Conservation (phyloP, 2,888 invertebrate genomes). For the Athripsodes cinereus region DNA sequence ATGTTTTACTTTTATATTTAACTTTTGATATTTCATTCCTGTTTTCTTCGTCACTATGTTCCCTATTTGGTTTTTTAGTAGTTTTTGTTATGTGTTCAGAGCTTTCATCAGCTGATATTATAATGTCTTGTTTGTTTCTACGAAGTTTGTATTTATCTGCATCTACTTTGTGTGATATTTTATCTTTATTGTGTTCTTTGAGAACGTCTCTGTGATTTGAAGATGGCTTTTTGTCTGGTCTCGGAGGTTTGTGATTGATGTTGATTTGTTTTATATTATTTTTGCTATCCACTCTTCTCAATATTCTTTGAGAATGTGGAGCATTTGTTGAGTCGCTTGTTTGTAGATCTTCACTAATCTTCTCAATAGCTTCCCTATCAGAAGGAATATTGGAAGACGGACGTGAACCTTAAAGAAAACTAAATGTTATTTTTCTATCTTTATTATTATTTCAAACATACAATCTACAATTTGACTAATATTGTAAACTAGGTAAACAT, state of each 20-base stretch:
- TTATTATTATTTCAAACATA: constrained; percentile 14
- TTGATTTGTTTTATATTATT: constrained; percentile 25
- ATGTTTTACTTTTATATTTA: constrained; percentile 14
- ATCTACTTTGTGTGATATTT: neutral
- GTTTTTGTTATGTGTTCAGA: constrained; percentile 3
- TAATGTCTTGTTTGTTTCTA: neutral
- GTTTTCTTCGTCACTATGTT: constrained; percentile 11
- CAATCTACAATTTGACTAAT: constrained; percentile 4
- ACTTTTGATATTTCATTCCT: constrained; percentile 14
- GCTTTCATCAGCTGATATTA: constrained; percentile 1
- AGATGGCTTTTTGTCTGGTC: constrained; percentile 6
- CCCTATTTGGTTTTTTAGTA: constrained; percentile 9
- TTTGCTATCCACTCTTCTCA: constrained; percentile 27
- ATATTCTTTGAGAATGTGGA: constrained; percentile 27
- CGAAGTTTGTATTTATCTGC: neutral
- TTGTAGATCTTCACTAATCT: constrained; percentile 14
- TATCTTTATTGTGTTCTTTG: constrained; percentile 1
- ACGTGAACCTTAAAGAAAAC: constrained; percentile 27
- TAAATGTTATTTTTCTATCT: constrained; percentile 17
- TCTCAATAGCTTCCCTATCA: constrained; percentile 27
- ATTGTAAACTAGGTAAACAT: neutral
- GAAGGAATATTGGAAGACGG: constrained; percentile 27
- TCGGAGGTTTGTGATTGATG: constrained; percentile 19
- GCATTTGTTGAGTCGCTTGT: constrained; percentile 13
- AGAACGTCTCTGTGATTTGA: neutral